Evolutionary conservation across 2,888 invertebrate species (phyloP), one percentile per base, ranked within the genome.

Genomic region (Kuschelorhynchus macadamiae): DNA sequence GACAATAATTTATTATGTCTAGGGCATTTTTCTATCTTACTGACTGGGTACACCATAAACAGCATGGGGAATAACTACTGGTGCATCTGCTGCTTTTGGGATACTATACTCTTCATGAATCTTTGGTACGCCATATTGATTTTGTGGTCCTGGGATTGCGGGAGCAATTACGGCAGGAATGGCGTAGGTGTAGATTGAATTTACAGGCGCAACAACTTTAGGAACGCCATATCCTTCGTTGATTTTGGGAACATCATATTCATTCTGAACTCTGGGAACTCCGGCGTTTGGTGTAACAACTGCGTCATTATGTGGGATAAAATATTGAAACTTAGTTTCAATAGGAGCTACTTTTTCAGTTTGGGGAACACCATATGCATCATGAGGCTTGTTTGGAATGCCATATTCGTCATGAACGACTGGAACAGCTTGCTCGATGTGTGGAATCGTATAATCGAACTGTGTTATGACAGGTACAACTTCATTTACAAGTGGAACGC

Each of bases 21-120:
- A 25, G 25, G 7, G 7, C 25, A 25, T 25, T 3, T 25, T 25
- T 16, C 41, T 41, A 14, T 41, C 17, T 42, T 59, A 63, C 8
- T 42, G 56, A 16, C 60, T 12, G 20, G 69, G 69, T n/a, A 65
- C 65, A 9, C 65, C 65, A 16, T 69, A 69, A 20, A 52, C 63
- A 21, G 55, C 60, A 41, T 61, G 65, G 5, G 69, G 69, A 20
- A 65, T 57, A 4, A 62, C 46, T 46, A 11, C 36, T 36, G 5
- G 36, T 11, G 11, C 56, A 17, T 56, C 41, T 16, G 33, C 33
- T 36, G 18, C 12, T 7, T 14, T 33, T 30, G 63, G 63, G 4
- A 41, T 39, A 14, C 52, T 42, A 14, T 61, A 61, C 11, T 50
- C 47, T n/a, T 55, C 46, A 0, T 32, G 11, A 21, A 44, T 33